Conservation (phyloP, 2,797 vertebrate genomes). For the Tangara arthus region DNA sequence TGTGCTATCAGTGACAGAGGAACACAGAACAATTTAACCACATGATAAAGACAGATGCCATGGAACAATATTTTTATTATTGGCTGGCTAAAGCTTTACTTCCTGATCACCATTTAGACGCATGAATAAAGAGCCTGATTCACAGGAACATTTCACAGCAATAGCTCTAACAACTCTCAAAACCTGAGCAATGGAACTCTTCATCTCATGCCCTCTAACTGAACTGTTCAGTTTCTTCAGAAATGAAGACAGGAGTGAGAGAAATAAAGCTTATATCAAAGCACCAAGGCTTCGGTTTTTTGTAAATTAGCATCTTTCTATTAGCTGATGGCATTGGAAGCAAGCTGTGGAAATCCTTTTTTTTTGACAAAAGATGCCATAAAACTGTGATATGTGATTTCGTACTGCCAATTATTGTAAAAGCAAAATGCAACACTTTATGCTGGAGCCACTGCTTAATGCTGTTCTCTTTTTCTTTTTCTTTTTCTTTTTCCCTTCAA, state of each 20-base stretch:
- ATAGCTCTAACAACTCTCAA: background rate
- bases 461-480: conserved; percentile 25
- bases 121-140: background rate
- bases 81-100: background rate
- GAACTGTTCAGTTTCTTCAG: background rate
- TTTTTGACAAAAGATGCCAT: background rate
- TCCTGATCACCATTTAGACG: background rate
- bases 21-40: background rate
- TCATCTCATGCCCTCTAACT: background rate
- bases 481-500: conserved; percentile 12
- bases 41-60: background rate
- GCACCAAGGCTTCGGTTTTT: background rate
- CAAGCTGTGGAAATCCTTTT: background rate
- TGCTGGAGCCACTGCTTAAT: conserved; percentile 7
- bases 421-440: background rate
- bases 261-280: background rate
- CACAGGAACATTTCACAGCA: background rate
- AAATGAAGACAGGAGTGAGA: background rate
- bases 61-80: background rate
- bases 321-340: background rate
- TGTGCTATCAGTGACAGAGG: rapidly evolving
- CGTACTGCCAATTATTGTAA: background rate
- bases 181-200: background rate
- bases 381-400: conserved; percentile 22
- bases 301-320: conserved; percentile 29